A percentile compares a stretch with the other conserved stretches of the same genome.
These are phyloP conservation scores for Mesodorylaimus sp. DNA, from an alignment of 2,888 invertebrate species.

Conservation along the genomic window DNA sequence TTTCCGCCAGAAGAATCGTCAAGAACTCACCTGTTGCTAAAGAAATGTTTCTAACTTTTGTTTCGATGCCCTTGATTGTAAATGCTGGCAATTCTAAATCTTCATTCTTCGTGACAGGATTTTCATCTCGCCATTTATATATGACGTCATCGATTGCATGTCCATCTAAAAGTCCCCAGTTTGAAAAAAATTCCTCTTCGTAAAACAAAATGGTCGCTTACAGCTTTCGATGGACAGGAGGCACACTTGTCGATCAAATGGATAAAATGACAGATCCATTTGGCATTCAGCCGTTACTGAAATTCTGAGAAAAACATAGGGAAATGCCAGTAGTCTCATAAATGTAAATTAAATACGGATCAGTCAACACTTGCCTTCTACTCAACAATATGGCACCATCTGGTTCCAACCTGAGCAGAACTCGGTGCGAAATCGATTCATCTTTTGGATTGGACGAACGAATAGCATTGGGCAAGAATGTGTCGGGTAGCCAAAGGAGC, in stretches of 20 bases:
- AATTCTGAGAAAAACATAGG: constrained; percentile 7
- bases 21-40: not conserved
- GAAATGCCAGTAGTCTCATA: no score
- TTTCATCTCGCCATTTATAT: constrained; percentile 19
- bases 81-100: not conserved
- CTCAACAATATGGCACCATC: not conserved
- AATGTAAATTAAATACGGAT: no score
- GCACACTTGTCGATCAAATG: constrained; percentile 25
- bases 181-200: not conserved
- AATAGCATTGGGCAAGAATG: constrained; percentile 26
- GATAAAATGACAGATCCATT: constrained; percentile 26
- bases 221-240: constrained; percentile 26
- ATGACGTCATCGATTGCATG: constrained; percentile 24
- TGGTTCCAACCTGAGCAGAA: constrained; percentile 17
- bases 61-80: not conserved
- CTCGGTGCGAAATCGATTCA: constrained; percentile 24
- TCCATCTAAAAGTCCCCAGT: constrained; percentile 23
- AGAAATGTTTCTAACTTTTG: constrained; percentile 1
- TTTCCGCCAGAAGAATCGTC: no score
- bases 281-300: constrained; percentile 25
- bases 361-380: no score
- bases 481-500: constrained; percentile 28
- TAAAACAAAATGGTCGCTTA: constrained; percentile 12
- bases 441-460: constrained; percentile 24
- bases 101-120: not conserved